A percentile compares a stretch with the other conserved stretches of the same genome.
phyloP scores from a whole-genome alignment of 2,113 vertebrate genomes.

The Opisthocomus hoazin region DNA sequence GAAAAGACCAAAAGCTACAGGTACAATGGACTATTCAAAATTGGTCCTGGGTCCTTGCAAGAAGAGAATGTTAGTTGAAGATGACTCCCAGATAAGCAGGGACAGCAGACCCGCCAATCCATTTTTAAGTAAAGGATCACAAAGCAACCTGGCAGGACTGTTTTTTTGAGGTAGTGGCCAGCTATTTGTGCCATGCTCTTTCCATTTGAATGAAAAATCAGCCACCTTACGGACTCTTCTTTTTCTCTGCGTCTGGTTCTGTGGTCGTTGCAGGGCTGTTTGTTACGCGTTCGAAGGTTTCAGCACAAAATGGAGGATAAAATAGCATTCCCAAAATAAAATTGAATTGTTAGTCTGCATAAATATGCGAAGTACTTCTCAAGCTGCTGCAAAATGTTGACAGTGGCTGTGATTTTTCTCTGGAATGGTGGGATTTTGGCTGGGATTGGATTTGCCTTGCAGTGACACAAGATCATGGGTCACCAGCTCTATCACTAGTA shows the following conservation, averaged over 20 bases:
- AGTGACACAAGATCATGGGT: neutral
- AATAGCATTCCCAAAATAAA: neutral
- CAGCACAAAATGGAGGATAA: neutral
- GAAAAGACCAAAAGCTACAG: neutral
- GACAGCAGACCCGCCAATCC: neutral
- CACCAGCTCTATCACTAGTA: neutral
- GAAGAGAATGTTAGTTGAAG: neutral
- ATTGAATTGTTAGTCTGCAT: neutral
- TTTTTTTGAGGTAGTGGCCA: neutral
- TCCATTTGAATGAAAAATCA: neutral
- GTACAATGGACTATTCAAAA: neutral
- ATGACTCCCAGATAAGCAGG: neutral
- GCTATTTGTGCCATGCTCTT: neutral
- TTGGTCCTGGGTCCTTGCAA: neutral
- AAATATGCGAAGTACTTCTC: neutral
- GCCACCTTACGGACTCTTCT: fast-evolving
- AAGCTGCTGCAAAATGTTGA: neutral
- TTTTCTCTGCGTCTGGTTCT: neutral
- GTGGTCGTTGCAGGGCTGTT: neutral
- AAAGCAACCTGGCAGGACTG: neutral
- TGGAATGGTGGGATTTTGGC: neutral
- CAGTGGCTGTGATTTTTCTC: neutral
- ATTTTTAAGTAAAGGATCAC: neutral
- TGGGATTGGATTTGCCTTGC: neutral
- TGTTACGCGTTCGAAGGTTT: neutral